Evolutionary conservation across 2,113 vertebrate species (phyloP), one percentile per base, ranked within the genome.

Genomic region (Erinaceus europaeus): DNA sequence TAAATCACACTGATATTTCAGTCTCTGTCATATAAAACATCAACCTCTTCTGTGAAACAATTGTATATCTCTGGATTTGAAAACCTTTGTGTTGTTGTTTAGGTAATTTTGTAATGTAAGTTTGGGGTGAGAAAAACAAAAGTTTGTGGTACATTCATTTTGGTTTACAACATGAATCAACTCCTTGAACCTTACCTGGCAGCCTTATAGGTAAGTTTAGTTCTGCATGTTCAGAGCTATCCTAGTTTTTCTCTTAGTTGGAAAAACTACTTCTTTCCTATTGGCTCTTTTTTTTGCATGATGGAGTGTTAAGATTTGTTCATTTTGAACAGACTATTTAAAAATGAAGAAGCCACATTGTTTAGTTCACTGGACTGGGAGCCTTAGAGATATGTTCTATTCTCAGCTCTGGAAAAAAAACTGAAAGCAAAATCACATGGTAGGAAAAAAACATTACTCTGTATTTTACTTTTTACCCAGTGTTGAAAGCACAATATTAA

Each of bases 231-330:
- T 71, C 9, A 64, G 67, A 68, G 53, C 59, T 5, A n/a, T 68
- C 89, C 86, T 75, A 65, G 1, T 34, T 42, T 23, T 62, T 86
- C n/a, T 25, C 23, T 48, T 85, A 32, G 36, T 46, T 32, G 27
- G 81, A 61, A 36, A 83, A 0, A 48, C 91, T 83, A 69, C 80
- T 83, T 94, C 17, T 90, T 91, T 92, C 52, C 55, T 73, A 84
- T 84, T 80, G 1, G 10, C 83, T 84, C n/a, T 79, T 93, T 84
- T 89, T 53, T 83, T 76, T 79, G 72, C 61, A 65, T 91, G 72
- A 90, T 93, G 84, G 91, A 80, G 83, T 91, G 74, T 91, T 93
- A 5, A 91, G 80, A 79, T 88, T 89, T 84, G 50, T 91, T 95
- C 94, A 76, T 69, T 94, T 86, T 46, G 82, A 95, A 81, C 77